These are phyloP conservation scores for Pangasianodon gigas DNA, from an alignment of 2,113 vertebrate species.

Conservation along the genomic window DNA sequence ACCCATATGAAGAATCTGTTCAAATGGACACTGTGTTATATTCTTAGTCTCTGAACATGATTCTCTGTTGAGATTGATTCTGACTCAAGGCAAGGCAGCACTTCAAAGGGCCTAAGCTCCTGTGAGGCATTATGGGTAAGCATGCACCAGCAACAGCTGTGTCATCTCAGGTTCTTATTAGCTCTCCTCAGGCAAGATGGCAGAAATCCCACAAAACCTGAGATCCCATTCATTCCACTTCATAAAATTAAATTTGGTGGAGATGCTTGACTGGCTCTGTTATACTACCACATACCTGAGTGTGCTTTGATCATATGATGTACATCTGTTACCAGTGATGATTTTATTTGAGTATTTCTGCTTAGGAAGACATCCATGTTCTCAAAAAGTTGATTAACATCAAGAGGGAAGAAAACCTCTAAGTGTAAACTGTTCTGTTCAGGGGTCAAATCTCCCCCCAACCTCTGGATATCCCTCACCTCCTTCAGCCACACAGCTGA, in stretches of 20 bases:
- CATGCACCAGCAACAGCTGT: conserved; percentile 12
- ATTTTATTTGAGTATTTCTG: neutral
- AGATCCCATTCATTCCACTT: neutral
- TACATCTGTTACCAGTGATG: neutral
- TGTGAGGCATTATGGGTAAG: conserved; percentile 28
- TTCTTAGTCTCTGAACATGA: conserved; percentile 21
- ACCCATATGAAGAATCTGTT: conserved; percentile 3
- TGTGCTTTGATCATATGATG: neutral
- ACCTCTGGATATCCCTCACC: conserved; percentile 9
- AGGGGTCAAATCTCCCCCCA: neutral
- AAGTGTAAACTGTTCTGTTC: neutral
- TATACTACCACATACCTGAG: neutral
- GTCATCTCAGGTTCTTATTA: conserved; percentile 40
- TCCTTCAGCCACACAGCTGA: conserved; percentile 51
- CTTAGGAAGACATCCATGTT: neutral
- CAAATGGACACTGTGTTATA: conserved; percentile 30
- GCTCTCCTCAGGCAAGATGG: conserved; percentile 34
- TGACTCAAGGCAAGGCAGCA: conserved; percentile 26
- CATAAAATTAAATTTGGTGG: neutral
- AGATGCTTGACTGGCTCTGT: neutral
- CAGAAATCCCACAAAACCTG: neutral
- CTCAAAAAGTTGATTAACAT: neutral
- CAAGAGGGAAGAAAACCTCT: neutral
- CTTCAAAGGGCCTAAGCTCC: conserved; percentile 34
- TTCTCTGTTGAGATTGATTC: conserved; percentile 25